These are phyloP conservation scores for Nothobranchius kuhntae DNA, from an alignment of 2,113 vertebrate genomes.

Conservation along the genomic window DNA sequence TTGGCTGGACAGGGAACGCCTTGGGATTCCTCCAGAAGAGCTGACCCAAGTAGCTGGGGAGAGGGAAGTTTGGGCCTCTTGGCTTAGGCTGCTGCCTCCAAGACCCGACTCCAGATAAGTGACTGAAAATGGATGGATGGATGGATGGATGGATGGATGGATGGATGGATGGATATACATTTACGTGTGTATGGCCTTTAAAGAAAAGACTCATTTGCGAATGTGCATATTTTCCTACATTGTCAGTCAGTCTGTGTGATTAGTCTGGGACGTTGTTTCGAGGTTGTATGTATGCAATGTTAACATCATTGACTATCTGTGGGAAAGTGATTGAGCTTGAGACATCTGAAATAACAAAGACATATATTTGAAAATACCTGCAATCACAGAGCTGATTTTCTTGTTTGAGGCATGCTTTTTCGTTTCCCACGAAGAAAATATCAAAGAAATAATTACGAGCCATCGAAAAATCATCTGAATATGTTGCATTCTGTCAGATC, in stretches of 20 bases:
- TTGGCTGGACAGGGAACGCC: too few species aligned
- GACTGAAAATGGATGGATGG: too few species aligned
- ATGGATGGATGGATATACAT: too few species aligned
- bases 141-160: too few species aligned
- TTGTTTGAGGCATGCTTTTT: background rate
- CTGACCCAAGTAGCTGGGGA: too few species aligned
- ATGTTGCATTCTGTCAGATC: conserved; percentile 5
- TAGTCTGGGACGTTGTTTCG: conserved; percentile 41
- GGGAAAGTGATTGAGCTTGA: background rate
- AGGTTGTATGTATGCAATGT: conserved; percentile 35
- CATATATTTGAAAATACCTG: background rate
- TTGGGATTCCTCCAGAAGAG: too few species aligned
- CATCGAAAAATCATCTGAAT: background rate
- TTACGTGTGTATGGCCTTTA: too few species aligned
- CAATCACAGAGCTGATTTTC: background rate
- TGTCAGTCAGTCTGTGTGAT: conserved; percentile 28
- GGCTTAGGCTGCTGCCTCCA: too few species aligned
- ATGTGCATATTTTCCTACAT: conserved; percentile 42
- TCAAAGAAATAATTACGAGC: background rate
- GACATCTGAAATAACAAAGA: background rate
- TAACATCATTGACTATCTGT: conserved; percentile 18
- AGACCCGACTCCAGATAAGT: too few species aligned
- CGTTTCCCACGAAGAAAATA: background rate
- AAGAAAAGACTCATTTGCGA: conserved; percentile 29
- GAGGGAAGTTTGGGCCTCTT: too few species aligned